Base-by-base conservation (phyloP, 2,113 vertebrate genomes). In the Actenoides hombroni region DNA sequence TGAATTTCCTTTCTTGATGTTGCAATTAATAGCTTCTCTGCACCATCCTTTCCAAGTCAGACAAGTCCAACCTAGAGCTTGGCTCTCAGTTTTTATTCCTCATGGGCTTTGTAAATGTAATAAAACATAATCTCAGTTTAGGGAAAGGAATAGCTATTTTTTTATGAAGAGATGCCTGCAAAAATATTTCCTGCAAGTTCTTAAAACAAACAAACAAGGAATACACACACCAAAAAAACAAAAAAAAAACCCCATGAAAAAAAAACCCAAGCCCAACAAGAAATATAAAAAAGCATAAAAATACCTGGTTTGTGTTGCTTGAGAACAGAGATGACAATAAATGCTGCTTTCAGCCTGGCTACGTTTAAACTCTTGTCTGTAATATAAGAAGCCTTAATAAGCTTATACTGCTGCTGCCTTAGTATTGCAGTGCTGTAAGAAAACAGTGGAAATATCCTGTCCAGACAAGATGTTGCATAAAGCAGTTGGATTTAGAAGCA, bases 391-490 rank as follows among this genome's bases (percentile, higher is more conserved):
- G 56, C 26, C 48, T 60, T 94, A 88, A 60, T 83, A 70, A 92
- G 73, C 29, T 56, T 88, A 26, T 28, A 17, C 20, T 92, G 76
- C 20, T 92, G 71, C 65, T 70, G 46, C 6, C 0, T 59, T 77
- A 54, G 24, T 57, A 20, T 59, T 85, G 83, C 65, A 74, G 33
- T 85, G 75, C 94, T 80, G 70, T 74, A 87, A 95, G 79, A 53
- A 88, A 81, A 63, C 71, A 75, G 37, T 83, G 83, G 68, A 92
- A 96, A 78, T 74, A 68, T 6, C 49, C 85, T 1, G 1, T 85
- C 76, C 83, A 90, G 88, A 90, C 83, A 73, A 86, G 73, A 21
- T 60, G 86, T 86, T 90, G 80, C 83, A 83, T 95, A 44, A 92
- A 95, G 42, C 20, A 56, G 56, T 81, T 75, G 83, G 61, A 78